phyloP scores from a whole-genome alignment of 2,888 invertebrate species.

The Tenodera sinensis region DNA sequence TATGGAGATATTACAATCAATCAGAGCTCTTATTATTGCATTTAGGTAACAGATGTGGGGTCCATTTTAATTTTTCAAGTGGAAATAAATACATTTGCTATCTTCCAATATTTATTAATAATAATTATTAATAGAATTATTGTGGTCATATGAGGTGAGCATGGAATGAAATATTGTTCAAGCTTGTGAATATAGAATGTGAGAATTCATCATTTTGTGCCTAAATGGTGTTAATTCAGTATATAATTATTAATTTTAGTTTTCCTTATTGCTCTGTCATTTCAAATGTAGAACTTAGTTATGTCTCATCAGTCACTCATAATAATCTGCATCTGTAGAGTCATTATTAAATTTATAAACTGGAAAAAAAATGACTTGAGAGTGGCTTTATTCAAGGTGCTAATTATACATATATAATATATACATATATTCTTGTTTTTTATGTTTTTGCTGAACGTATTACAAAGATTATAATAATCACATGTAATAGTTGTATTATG shows the following conservation, averaged over 20 bases:
- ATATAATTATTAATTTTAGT: not conserved
- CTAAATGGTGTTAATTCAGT: not conserved
- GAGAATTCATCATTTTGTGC: not conserved
- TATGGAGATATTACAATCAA: not conserved
- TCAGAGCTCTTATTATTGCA: not conserved
- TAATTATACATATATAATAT: not conserved
- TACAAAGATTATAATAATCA: not conserved
- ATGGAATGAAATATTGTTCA: not conserved
- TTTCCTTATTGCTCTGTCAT: not conserved
- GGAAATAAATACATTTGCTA: not conserved
- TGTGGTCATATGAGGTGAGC: not conserved
- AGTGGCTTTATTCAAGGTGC: conserved; percentile 6
- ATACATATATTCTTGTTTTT: not conserved
- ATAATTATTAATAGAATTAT: not conserved
- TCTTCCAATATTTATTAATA: not conserved
- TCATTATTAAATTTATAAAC: not conserved
- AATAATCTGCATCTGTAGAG: not conserved
- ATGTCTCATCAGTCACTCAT: not conserved
- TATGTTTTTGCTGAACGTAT: not conserved
- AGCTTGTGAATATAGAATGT: not conserved
- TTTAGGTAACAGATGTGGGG: conserved; percentile 11
- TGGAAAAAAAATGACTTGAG: not conserved
- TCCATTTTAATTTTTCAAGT: conserved; percentile 4
- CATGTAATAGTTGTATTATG: not conserved
- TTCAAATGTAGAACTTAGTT: not conserved